Evolutionary conservation across 2,888 invertebrate species (phyloP), one percentile per base, ranked within the genome.

Genomic region (Stenchaetothrips biformis): DNA sequence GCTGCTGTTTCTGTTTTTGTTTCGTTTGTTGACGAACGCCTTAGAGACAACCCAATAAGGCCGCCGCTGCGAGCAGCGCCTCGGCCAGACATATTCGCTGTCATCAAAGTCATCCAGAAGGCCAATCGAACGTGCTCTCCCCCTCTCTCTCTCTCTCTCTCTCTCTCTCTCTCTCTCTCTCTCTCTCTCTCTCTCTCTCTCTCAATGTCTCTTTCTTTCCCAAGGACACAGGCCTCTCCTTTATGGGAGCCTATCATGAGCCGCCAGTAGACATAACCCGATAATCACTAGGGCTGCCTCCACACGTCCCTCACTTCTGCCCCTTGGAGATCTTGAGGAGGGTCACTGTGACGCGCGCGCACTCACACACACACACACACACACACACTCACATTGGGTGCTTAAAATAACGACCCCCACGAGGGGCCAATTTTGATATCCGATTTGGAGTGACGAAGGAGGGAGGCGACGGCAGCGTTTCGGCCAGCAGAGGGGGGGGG

Each of bases 401-500:
- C 67, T 74, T 74, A 74, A 74, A 74, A 74, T 74, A 74, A 74
- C 80, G 53, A 78, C 81, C 59, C 81, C 62, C 80, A 53, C 21
- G 67, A 80, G 81, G 80, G 80, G 80, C 81, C 81, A 81, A 81
- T 81, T 80, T 81, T 81, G 81, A 81, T 80, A 81, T 81, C 81
- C 81, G 81, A 80, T 81, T 80, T 81, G 67, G 67, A 74, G 67
- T 74, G 25, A 25, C 67, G 67, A 21, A 21, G 59, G 21, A 25
- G 25, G 67, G 67, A 25, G 67, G 37, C 37, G 37, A 37, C 37
- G 37, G 2, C 37, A 4, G 2, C 37, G 37, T 37, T 37, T 37
- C 4, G 37, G 37, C 37, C 37, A 4, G 2, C 37, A 37, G 25
- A 67, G 67, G 67, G 21, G 67, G 21, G 21, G 25, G 67, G 21